Percentiles rank a stretch among this genome's conserved stretches.
phyloP scores from a whole-genome alignment of 1,140 invertebrate genomes.

The Lepidotrigona ventralis region DNA sequence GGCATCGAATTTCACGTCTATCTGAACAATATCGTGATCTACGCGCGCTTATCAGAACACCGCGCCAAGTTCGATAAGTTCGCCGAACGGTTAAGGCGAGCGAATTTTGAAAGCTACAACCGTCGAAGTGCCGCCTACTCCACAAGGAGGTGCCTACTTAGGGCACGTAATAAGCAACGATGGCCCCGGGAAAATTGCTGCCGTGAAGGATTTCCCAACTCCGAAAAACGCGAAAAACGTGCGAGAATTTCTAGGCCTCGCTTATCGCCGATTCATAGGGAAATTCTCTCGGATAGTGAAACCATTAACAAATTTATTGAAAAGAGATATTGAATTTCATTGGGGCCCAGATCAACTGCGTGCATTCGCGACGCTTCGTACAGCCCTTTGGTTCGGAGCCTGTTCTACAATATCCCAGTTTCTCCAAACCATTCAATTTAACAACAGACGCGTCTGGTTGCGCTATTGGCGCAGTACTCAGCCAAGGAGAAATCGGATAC shows the following conservation, averaged over 20 bases:
- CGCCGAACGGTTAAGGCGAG: too few species aligned
- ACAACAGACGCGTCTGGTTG: not conserved
- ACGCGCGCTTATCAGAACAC: too few species aligned
- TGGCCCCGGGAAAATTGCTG: too few species aligned
- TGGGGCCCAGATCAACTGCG: fast-evolving
- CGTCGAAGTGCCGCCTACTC: too few species aligned
- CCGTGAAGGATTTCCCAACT: too few species aligned
- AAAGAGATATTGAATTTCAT: not conserved
- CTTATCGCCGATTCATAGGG: not conserved
- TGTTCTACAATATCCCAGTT: not conserved
- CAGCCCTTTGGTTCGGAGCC: not conserved
- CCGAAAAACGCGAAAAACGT: not conserved
- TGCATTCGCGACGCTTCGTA: not conserved
- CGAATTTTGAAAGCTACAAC: not conserved
- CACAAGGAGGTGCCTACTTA: too few species aligned
- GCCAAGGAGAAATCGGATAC: not conserved
- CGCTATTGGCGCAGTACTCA: not conserved
- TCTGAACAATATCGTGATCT: not conserved
- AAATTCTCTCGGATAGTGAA: not conserved
- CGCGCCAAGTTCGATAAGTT: too few species aligned
- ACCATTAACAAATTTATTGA: not conserved
- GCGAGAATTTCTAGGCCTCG: not conserved
- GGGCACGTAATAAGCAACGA: too few species aligned
- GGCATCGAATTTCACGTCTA: not conserved
- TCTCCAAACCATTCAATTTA: not conserved